Evolutionary conservation across 2,888 invertebrate species (phyloP).

Genomic region (Andrena hattorfiana): DNA sequence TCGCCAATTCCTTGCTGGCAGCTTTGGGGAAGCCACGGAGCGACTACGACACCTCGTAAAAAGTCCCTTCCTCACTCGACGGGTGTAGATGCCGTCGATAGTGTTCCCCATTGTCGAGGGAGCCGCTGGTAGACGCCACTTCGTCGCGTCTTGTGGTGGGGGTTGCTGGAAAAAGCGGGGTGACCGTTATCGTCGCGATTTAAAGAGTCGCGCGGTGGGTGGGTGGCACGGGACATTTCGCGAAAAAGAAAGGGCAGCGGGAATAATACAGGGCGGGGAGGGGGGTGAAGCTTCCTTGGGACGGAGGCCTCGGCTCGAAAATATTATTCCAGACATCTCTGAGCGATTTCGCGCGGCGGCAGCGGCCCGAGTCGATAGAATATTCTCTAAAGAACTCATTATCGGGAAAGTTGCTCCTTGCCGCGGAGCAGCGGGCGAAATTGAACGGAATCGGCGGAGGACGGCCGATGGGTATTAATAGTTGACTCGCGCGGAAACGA

Average conservation of each 20-base stretch:
- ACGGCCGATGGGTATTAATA: slow-evolving; percentile 74
- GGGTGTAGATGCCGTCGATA: slow-evolving; percentile 46
- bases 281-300: slow-evolving; percentile 19
- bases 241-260: slow-evolving; percentile 17
- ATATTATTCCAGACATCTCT: slow-evolving; percentile 76
- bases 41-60: slow-evolving; percentile 22
- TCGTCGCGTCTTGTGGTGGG: slow-evolving; percentile 16
- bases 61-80: slow-evolving; percentile 33
- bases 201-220: slow-evolving; percentile 46
- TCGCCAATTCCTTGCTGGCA: slow-evolving; percentile 5
- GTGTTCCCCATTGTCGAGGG: slow-evolving; percentile 35
- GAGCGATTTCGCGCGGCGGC: slow-evolving; percentile 74
- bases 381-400: slow-evolving; percentile 82
- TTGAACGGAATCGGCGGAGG: slow-evolving; percentile 52
- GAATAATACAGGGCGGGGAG: slow-evolving; percentile 28
- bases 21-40: slow-evolving; percentile 11
- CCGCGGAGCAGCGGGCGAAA: slow-evolving; percentile 23
- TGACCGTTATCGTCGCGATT: slow-evolving; percentile 61
- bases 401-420: slow-evolving; percentile 76
- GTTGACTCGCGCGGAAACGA: slow-evolving; percentile 78
- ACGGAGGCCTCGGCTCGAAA: slow-evolving; percentile 63
- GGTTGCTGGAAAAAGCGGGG: slow-evolving; percentile 39
- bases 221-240: background rate
- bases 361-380: slow-evolving; percentile 71
- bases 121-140: slow-evolving; percentile 20